phyloP scores from a whole-genome alignment of 2,888 invertebrate species.

The Orthosia incerta region DNA sequence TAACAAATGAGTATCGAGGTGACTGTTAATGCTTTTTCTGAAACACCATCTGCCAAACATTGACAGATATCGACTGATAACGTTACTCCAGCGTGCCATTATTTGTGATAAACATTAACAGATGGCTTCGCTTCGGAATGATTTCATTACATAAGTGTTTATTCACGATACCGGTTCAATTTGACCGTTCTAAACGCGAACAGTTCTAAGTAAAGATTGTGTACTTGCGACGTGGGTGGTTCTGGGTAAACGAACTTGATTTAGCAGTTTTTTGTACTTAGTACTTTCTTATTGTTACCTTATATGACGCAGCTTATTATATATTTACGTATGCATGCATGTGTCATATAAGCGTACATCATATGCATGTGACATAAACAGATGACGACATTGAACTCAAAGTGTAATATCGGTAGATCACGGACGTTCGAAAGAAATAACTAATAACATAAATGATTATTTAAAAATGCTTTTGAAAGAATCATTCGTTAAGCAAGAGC shows the following conservation, averaged over 20 bases:
- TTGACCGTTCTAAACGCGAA: conserved; percentile 67
- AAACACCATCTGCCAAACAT: conserved; percentile 81
- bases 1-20: conserved; percentile 70
- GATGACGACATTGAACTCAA: conserved; percentile 9
- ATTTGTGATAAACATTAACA: conserved; percentile 88
- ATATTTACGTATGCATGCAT: too few relatives aligned
- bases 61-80: conserved; percentile 86
- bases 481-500: background rate
- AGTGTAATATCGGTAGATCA: background rate
- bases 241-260: conserved; percentile 66
- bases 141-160: conserved; percentile 77
- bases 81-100: conserved; percentile 73
- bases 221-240: conserved; percentile 64
- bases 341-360: too few relatives aligned
- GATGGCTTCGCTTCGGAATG: conserved; percentile 75
- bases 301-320: background rate
- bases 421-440: background rate
- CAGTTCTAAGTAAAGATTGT: conserved; percentile 66
- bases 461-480: background rate
- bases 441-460: conserved; percentile 5
- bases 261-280: conserved; percentile 46
- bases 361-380: too few relatives aligned
- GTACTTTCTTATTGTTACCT: conserved; percentile 16
- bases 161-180: conserved; percentile 74
- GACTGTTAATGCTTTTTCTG: conserved; percentile 72